Base-by-base conservation (phyloP, 1,140 invertebrate species). In the Sycophaga agraensis region DNA sequence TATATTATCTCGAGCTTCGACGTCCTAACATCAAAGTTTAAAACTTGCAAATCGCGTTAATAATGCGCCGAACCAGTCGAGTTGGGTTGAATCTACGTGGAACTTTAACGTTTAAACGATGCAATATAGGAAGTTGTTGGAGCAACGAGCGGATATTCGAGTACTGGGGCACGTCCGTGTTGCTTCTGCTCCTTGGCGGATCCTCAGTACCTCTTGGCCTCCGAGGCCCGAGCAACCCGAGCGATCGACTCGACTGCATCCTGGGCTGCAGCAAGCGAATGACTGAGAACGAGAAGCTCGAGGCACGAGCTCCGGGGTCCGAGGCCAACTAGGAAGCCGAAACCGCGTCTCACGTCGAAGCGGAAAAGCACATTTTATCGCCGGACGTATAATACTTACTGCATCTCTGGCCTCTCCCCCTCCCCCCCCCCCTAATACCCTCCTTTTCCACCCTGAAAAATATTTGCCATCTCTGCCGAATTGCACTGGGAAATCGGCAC, bases 341-440 rank as follows among this genome's bases (percentile, higher is more conserved):
- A 55, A 64, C 50, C 60, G 62, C 61, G 65, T 63, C 66, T 66
- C 65, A 68, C 59, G 45, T 62, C 55, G 34, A 37, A 49, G 39
- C 49, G 49, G 60, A 64, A 66, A 67, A 64, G 56, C 65, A 66
- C 65, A 65, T 63, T 66, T 62, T 63, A 68, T 65, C 65, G 54
- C 55, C 56, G 49, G 57, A 68, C 64, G 46, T 65, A 59, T 64
- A 53, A 64, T 46, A 46, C 63, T 59, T 56, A 53, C 26, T 24
- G 21, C 40, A 34, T 40, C 0, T 34, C 17, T 22, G 3, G 0
- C 16, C 24, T 19, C 34, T 16, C 28, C 17, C 11, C 45, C 14
- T 14, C 31, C 14, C 7, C 14, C 31, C 3, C n/a, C 16, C 17
- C 6, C 22, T 22, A 24, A 31, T 50, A n/a, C n/a, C n/a, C n/a